Percentiles rank a stretch among this genome's conserved stretches.
Conservation (phyloP, 2,888 invertebrate genomes). For the Norana najaformis region DNA sequence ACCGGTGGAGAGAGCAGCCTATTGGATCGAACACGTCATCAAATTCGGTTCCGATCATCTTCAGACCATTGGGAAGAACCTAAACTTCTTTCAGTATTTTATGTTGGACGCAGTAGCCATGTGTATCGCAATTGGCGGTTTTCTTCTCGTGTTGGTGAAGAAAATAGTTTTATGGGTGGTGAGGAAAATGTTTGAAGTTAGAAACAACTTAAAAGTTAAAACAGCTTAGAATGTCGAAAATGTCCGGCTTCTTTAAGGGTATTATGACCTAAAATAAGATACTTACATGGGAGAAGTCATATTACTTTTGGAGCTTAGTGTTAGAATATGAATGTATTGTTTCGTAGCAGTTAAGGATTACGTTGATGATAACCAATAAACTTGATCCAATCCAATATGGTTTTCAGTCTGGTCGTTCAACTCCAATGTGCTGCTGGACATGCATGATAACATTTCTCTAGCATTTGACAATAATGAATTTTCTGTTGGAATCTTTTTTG, state of each 20-base stretch:
- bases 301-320: not conserved
- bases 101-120: slow-evolving; percentile 1
- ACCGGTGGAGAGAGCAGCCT: slow-evolving; percentile 28
- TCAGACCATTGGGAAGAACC: slow-evolving; percentile 19
- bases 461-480: no score
- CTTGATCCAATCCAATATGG: no score
- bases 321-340: no score
- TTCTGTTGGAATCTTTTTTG: no score
- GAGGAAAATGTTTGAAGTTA: not conserved
- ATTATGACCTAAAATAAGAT: not conserved
- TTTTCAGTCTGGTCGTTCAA: no score
- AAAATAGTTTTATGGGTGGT: not conserved
- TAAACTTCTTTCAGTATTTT: slow-evolving; percentile 15
- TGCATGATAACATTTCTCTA: no score
- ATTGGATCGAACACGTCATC: slow-evolving; percentile 35
- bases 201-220: not conserved
- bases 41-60: slow-evolving; percentile 30
- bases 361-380: no score
- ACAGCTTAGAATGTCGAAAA: not conserved
- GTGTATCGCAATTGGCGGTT: not conserved
- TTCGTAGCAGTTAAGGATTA: no score
- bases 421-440: no score
- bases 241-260: not conserved
- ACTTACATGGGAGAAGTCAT: not conserved
- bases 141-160: not conserved